These are phyloP conservation scores for Paramisgurnus dabryanus DNA, from an alignment of 2,113 vertebrate species.

Conservation along the genomic window DNA sequence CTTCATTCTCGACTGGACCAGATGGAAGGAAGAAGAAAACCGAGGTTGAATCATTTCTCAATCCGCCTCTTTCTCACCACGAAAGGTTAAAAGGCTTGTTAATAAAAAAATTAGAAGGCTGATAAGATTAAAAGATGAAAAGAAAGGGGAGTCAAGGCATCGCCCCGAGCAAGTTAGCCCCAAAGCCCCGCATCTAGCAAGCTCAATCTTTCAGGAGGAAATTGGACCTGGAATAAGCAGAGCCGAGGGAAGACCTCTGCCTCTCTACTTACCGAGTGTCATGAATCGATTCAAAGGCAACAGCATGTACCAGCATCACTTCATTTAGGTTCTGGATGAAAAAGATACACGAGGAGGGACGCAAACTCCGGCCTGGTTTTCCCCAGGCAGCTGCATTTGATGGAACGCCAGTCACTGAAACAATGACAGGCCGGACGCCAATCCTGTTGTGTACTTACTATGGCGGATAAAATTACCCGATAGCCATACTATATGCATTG, in stretches of 20 bases:
- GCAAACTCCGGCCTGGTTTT: not conserved
- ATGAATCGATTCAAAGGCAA: constrained; percentile 15
- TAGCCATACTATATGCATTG: not conserved
- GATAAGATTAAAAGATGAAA: constrained; percentile 65
- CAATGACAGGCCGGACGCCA: not conserved
- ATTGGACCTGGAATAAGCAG: constrained; percentile 49
- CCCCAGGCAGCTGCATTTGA: constrained; percentile 13
- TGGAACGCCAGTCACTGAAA: not conserved
- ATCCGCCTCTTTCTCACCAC: constrained; percentile 43
- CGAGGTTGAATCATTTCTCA: not conserved
- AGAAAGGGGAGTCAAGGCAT: constrained; percentile 39
- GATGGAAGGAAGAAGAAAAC: not conserved
- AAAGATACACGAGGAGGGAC: not conserved
- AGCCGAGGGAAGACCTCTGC: constrained; percentile 29
- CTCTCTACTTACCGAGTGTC: constrained; percentile 16
- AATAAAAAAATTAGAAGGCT: constrained; percentile 66
- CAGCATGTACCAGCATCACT: not conserved
- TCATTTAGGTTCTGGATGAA: constrained; percentile 11
- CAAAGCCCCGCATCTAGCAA: constrained; percentile 45
- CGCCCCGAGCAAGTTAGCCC: constrained; percentile 50
- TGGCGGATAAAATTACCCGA: not conserved
- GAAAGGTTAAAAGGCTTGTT: constrained; percentile 62
- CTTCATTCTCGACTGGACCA: not conserved
- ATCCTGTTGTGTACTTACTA: not conserved
- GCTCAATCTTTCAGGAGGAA: constrained; percentile 63